Percentiles rank a stretch among this genome's conserved stretches.
phyloP scores from a whole-genome alignment of 2,797 vertebrate species.

The Hemibagrus guttatus region DNA sequence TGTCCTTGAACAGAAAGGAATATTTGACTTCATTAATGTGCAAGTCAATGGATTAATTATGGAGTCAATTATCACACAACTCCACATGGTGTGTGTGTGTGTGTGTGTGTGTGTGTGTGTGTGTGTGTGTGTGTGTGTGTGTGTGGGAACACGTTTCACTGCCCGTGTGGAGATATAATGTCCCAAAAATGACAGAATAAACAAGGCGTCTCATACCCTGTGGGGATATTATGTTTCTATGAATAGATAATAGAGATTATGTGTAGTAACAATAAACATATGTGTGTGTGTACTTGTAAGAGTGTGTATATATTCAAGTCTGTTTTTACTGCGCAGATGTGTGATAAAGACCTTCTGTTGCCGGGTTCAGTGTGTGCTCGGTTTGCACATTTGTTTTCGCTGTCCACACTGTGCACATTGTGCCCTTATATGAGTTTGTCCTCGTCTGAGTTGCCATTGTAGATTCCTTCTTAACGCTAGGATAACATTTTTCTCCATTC shows the following conservation, averaged over 20 bases:
- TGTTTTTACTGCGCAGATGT: slow-evolving; percentile 5
- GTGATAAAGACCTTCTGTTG: slow-evolving; percentile 13
- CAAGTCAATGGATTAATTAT: neutral
- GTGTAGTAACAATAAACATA: slow-evolving; percentile 29
- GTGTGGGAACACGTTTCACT: neutral
- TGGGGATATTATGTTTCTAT: neutral
- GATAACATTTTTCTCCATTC: too few species aligned
- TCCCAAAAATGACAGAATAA: slow-evolving; percentile 17
- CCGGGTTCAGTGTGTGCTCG: neutral
- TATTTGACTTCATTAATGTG: neutral
- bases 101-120: neutral
- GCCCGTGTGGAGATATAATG: neutral
- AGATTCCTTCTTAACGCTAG: neutral
- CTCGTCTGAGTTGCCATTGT: neutral
- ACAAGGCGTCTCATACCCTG: slow-evolving; percentile 2
- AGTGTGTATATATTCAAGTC: slow-evolving; percentile 12
- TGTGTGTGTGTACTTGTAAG: slow-evolving; percentile 18
- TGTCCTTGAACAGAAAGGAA: neutral
- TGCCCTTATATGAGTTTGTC: neutral
- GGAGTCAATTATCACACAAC: too few species aligned
- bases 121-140: neutral
- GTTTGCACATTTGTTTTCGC: slow-evolving; percentile 29
- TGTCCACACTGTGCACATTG: neutral
- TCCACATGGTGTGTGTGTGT: slow-evolving; percentile 32
- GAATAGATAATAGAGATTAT: slow-evolving; percentile 27